A percentile compares a stretch with the other conserved stretches of the same genome.
phyloP scores from a whole-genome alignment of 2,113 vertebrate genomes.

The Tonatia bakeri region DNA sequence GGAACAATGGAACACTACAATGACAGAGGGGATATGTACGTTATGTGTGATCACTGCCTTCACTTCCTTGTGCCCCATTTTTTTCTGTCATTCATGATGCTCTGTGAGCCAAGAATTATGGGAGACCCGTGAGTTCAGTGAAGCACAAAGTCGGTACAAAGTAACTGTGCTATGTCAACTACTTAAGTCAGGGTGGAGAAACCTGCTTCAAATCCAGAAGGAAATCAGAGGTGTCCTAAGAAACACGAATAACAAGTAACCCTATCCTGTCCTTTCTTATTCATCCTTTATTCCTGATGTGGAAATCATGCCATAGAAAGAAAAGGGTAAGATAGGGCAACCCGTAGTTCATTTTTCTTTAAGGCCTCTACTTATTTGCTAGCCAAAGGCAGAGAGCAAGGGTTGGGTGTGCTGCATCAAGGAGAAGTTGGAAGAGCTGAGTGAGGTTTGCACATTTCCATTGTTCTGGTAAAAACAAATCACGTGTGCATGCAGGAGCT shows the following conservation, averaged over 20 bases:
- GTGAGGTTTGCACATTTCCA: background rate
- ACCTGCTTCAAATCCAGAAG: background rate
- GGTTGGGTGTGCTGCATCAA: background rate
- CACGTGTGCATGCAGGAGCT: too few relatives aligned
- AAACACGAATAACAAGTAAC: background rate
- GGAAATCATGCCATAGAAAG: background rate
- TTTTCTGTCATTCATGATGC: background rate
- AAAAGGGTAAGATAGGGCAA: background rate
- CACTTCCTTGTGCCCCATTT: background rate
- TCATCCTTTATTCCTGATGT: background rate
- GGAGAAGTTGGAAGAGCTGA: background rate
- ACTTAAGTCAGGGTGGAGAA: background rate
- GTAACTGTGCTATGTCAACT: background rate
- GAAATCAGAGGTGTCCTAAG: background rate
- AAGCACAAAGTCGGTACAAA: background rate
- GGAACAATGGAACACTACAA: fast-evolving
- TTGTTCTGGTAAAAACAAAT: background rate
- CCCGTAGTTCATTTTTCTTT: background rate
- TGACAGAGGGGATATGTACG: background rate
- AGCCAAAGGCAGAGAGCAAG: background rate
- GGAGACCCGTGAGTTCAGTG: background rate
- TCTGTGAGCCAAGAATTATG: background rate
- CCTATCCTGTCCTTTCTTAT: background rate
- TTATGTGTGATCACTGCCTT: background rate
- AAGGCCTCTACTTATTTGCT: background rate